Conservation (phyloP, 1,140 invertebrate species). For the Zelostemma sp. region DNA sequence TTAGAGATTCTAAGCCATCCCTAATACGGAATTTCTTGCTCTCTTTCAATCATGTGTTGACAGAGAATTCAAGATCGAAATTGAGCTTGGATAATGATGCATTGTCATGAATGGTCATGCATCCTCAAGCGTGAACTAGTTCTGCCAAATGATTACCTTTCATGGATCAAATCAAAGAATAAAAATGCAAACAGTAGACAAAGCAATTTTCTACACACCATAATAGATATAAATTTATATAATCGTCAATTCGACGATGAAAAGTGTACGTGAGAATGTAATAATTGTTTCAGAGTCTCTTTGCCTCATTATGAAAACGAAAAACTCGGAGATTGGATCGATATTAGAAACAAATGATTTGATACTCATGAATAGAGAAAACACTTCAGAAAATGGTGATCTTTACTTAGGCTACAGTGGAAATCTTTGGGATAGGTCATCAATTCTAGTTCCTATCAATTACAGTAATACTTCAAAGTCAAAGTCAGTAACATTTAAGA, state of each 20-base stretch:
- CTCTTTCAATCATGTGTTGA: too few relatives aligned
- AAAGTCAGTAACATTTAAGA: not conserved
- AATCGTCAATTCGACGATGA: too few relatives aligned
- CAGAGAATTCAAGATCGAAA: too few relatives aligned
- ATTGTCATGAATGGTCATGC: too few relatives aligned
- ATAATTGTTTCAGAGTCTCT: conserved; percentile 17
- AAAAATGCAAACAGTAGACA: conserved; percentile 22
- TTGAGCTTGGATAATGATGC: too few relatives aligned
- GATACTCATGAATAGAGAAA: conserved; percentile 9
- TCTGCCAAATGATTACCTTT: too few relatives aligned
- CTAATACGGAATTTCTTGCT: too few relatives aligned
- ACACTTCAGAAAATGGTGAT: conserved; percentile 1
- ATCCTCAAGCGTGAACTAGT: too few relatives aligned
- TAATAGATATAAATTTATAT: too few relatives aligned
- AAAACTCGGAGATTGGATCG: conserved; percentile 15
- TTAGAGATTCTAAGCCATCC: too few relatives aligned
- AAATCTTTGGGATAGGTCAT: conserved; percentile 32
- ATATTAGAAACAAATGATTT: conserved; percentile 5
- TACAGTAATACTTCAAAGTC: not conserved
- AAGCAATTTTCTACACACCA: too few relatives aligned
- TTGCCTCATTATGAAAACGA: conserved; percentile 20
- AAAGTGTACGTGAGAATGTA: too few relatives aligned
- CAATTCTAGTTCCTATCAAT: conserved; percentile 8
- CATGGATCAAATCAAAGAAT: not conserved
- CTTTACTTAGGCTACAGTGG: conserved; percentile 39